Evolutionary conservation across 2,888 invertebrate species (phyloP), one percentile per base, ranked within the genome.

Genomic region (Drosophila glabriapex): DNA sequence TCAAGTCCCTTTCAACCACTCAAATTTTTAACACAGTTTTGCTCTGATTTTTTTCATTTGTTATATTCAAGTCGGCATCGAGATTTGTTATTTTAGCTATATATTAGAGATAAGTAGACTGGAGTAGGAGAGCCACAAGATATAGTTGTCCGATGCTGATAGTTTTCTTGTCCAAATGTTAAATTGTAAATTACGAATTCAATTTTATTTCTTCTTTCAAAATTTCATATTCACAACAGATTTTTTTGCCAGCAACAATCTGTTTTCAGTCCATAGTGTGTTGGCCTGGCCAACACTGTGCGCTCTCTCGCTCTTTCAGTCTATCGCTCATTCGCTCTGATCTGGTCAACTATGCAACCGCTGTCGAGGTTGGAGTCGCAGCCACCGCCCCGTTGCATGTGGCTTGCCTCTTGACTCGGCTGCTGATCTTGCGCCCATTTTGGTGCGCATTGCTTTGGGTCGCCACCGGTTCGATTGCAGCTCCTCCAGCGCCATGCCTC

Each of bases 291-390:
- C 41, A 22, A 22, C 50, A 16, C 46, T 52, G 61, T 39, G 29
- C 55, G n/a, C 31, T 43, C 22, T 12, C 41, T 43, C 43, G 39
- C 58, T 58, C 41, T 49, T 16, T 19, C 59, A 22, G 14, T 50
- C 43, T 12, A 29, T 43, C 58, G 29, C 58, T 58, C 31, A 35
- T 16, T 25, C 50, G 46, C 73, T 54, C 62, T 69, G 86, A 78
- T 78, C 86, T 85, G 87, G 87, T 85, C 87, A 85, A 78, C 84
- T 83, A 82, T 82, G 86, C 82, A 82, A 75, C 82, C 82, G 75
- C 84, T 65, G 69, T 62, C 64, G 56, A 52, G 50, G 63, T 55
- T 35, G 37, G 53, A 55, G 28, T 39, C n/a, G 31, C 55, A 67
- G 76, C 56, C 74, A 66, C 53, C 76, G 59, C 78, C 75, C 70